Conservation (phyloP, 2,113 vertebrate genomes). For the Melanotaenia duboulayi region DNA sequence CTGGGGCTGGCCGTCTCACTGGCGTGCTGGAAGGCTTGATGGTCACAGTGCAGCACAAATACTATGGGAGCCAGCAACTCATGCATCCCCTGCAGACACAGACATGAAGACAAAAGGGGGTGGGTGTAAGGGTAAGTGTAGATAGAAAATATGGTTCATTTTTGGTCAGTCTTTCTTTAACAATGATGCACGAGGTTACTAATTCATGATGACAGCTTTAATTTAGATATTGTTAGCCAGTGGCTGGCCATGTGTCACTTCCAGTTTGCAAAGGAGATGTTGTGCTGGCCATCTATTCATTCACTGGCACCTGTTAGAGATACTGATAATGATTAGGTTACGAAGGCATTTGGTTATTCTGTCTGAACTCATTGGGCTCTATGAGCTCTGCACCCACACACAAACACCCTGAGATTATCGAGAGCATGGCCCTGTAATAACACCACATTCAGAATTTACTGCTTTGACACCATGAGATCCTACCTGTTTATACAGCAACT, state of each 20-base stretch:
- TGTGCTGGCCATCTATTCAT: conserved; percentile 37
- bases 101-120: not conserved
- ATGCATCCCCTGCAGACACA: conserved; percentile 92
- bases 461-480: too few species aligned
- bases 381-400: not conserved
- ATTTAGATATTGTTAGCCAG: conserved; percentile 73
- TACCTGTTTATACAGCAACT: conserved; percentile 99
- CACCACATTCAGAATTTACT: not conserved
- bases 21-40: conserved; percentile 97
- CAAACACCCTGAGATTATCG: not conserved
- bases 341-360: conserved; percentile 38
- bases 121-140: conserved; percentile 2
- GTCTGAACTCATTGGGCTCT: conserved; percentile 1
- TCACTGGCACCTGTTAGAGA: conserved; percentile 61
- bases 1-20: conserved; percentile 94
- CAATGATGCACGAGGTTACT: conserved; percentile 73
- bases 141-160: conserved; percentile 45
- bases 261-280: conserved; percentile 68
- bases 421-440: not conserved
- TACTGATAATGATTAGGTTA: conserved; percentile 56
- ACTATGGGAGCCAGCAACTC: conserved; percentile 96
- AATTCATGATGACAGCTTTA: conserved; percentile 64
- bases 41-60: conserved; percentile 96
- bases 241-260: conserved; percentile 69
- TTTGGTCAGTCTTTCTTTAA: conserved; percentile 65